phyloP scores from a whole-genome alignment of 2,113 vertebrate genomes.

The Rhinichthys klamathensis region DNA sequence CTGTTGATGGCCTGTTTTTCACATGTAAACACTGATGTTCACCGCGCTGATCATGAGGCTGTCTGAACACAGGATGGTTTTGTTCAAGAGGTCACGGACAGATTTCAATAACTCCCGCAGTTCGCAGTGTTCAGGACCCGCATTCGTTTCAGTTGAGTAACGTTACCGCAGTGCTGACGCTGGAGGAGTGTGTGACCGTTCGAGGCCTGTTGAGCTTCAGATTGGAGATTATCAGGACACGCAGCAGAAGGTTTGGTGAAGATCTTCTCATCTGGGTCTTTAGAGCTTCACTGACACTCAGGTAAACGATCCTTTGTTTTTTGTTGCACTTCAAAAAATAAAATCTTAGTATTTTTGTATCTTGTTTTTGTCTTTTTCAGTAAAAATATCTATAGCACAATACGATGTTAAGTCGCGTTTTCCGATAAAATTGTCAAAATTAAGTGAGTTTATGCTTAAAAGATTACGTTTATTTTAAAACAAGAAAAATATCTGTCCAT shows the following conservation, averaged over 20 bases:
- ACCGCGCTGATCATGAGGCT: conserved; percentile 42
- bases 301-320: neutral
- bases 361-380: neutral
- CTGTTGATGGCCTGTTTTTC: conserved; percentile 22
- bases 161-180: neutral
- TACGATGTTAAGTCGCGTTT: neutral
- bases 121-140: neutral
- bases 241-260: neutral
- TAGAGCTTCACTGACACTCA: neutral
- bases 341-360: neutral
- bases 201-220: neutral
- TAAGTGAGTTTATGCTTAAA: neutral
- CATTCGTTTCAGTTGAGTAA: conserved; percentile 44
- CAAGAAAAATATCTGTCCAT: too few species aligned
- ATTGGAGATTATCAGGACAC: neutral
- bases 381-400: neutral
- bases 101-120: too few species aligned
- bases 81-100: conserved; percentile 16
- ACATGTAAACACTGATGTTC: conserved; percentile 30
- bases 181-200: neutral
- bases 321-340: too few species aligned
- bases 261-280: neutral
- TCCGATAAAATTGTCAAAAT: neutral
- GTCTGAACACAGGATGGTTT: conserved; percentile 6
- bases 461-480: neutral